Evolutionary conservation across 2,797 vertebrate genomes (phyloP).

Genomic region (Diplodus puntazzo): DNA sequence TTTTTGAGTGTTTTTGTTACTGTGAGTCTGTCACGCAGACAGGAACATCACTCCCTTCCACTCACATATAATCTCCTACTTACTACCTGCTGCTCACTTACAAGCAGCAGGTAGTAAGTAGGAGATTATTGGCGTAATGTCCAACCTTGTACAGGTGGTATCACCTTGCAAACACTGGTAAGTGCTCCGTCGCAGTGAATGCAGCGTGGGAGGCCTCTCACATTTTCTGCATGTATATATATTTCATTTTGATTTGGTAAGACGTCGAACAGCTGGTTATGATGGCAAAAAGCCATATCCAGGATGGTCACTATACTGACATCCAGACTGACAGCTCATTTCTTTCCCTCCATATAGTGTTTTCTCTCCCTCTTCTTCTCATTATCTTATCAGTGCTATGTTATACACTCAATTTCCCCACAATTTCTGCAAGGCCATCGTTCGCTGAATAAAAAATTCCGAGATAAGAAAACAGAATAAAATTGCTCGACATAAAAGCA

Average conservation of each 20-base stretch:
- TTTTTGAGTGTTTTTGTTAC: not conserved
- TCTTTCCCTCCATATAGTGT: not conserved
- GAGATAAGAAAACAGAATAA: constrained; percentile 31
- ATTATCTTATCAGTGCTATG: constrained; percentile 3
- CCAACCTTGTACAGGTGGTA: constrained; percentile 19
- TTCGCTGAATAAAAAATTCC: constrained; percentile 26
- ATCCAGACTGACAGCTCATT: not conserved
- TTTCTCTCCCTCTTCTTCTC: constrained; percentile 4
- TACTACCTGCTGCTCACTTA: constrained; percentile 53
- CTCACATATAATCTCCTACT: constrained; percentile 37
- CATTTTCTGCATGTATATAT: not conserved
- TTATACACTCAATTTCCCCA: not conserved
- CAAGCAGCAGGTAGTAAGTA: constrained; percentile 50
- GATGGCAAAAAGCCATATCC: constrained; percentile 4
- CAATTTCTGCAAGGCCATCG: constrained; percentile 28
- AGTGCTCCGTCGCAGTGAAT: not conserved
- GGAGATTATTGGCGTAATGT: constrained; percentile 45
- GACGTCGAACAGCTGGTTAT: not conserved
- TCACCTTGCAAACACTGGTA: constrained; percentile 11
- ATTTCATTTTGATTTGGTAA: not conserved
- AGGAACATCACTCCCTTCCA: not conserved
- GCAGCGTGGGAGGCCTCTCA: not conserved
- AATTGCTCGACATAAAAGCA: constrained; percentile 29
- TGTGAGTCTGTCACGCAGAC: constrained; percentile 2
- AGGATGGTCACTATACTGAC: not conserved